Base-by-base conservation (phyloP, 2,797 vertebrate species). In the Sebastes umbrosus region DNA sequence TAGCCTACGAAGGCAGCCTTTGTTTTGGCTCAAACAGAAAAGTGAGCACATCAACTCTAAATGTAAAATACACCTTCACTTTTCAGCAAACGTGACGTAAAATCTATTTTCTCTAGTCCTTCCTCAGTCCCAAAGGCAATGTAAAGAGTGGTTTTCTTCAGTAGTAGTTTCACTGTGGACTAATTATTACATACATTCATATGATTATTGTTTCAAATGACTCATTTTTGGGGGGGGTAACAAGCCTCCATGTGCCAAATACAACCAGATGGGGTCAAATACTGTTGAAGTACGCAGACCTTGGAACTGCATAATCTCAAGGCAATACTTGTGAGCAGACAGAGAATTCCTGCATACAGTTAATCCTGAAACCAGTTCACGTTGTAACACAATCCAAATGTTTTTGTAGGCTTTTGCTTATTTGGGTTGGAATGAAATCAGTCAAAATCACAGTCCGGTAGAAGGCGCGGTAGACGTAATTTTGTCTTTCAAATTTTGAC, bases 351-450 rank as follows among this genome's bases (percentile, higher is more conserved):
- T 85, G 79, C 82, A 73, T 69, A 79, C 60, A 81, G 59, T 80
- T 80, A 71, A 88, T 88, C 77, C 83, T 67, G 66, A 86, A 84
- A 55, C 55, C 36, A 71, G 34, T 75, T 78, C 66, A 65, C 6
- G 39, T 63, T 79, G 34, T 73, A 65, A 84, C 81, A 88, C 73
- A 85, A 73, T 83, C 74, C 70, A 70, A 91, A 84, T 2, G 3
- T 62, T 76, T 76, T 82, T 5, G 8, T 54, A 76, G 62, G 78
- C 74, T 70, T 83, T 85, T 59, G 60, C 86, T 89, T 78, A 71
- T 90, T 89, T 67, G 54, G 62, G 66, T 57, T 82, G 90, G 92
- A 94, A 93, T 94, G 85, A 93, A 92, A 85, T 92, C 82, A 88
- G 85, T 88, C 84, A 89, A 73, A 90, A 90, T 92, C 85, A 91